Evolutionary conservation across 2,113 vertebrate genomes (phyloP).

Genomic region (Phyllostomus hastatus): DNA sequence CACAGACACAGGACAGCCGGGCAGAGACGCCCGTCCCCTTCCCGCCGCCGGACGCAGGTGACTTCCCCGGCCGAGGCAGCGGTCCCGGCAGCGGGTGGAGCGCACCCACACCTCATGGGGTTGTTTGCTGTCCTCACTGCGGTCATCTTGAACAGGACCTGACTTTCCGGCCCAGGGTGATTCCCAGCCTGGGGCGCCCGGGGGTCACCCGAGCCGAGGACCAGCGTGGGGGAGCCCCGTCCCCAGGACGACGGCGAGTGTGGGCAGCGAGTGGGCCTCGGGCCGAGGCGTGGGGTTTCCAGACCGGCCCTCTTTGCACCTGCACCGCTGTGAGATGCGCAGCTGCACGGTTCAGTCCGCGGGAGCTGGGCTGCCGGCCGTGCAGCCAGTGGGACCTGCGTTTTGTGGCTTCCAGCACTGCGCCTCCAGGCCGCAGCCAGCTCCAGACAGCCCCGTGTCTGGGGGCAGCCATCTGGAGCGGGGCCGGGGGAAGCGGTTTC

Average conservation of each 20-base stretch:
- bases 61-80: neutral
- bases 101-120: neutral
- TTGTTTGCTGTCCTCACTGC: neutral
- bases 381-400: neutral
- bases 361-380: neutral
- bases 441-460: slow-evolving; percentile 7
- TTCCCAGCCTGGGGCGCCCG: neutral
- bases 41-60: neutral
- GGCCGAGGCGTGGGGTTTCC: neutral
- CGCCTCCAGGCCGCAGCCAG: neutral
- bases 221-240: neutral
- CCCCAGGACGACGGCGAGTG: neutral
- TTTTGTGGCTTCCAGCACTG: neutral
- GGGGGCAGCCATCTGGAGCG: neutral
- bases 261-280: neutral
- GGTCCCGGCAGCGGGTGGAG: neutral
- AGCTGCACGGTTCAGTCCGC: neutral
- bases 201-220: neutral
- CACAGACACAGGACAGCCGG: neutral
- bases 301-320: neutral
- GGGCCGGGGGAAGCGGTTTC: slow-evolving; percentile 45
- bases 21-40: neutral
- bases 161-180: neutral
- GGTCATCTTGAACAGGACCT: neutral
- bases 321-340: neutral